These are phyloP conservation scores for Eidolon dupreanum DNA, from an alignment of 2,797 vertebrate genomes.

Conservation along the genomic window DNA sequence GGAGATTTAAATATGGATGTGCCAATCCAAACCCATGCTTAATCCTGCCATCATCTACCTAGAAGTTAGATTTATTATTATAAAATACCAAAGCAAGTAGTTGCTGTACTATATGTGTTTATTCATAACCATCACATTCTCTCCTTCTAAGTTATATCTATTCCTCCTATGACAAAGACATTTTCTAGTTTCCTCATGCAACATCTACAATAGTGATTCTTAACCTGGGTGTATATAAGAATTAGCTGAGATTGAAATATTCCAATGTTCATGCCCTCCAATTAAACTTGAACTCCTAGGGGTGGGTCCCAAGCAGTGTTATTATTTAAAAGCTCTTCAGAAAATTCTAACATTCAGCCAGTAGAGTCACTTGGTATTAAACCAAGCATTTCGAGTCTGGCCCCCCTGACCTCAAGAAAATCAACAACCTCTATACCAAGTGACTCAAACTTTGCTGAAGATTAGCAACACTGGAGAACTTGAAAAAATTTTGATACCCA, in stretches of 20 bases:
- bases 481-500: background rate
- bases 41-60: background rate
- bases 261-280: background rate
- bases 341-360: background rate
- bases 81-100: conserved; percentile 1
- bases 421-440: background rate
- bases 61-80: conserved; percentile 40
- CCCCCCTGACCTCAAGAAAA: background rate
- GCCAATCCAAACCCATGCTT: background rate
- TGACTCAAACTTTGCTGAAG: background rate
- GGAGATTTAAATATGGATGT: background rate
- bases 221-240: background rate
- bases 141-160: background rate
- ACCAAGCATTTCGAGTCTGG: background rate
- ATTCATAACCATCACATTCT: background rate
- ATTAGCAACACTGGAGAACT: background rate
- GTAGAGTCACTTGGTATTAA: background rate
- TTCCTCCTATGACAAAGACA: background rate
- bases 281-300: background rate
- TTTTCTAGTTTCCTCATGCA: background rate
- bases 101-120: background rate
- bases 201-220: background rate
- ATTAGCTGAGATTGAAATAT: conserved; percentile 33
- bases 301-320: background rate
- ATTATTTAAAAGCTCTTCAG: background rate